Evolutionary conservation across 2,797 vertebrate species (phyloP).

Genomic region (Nyctalus aviator): DNA sequence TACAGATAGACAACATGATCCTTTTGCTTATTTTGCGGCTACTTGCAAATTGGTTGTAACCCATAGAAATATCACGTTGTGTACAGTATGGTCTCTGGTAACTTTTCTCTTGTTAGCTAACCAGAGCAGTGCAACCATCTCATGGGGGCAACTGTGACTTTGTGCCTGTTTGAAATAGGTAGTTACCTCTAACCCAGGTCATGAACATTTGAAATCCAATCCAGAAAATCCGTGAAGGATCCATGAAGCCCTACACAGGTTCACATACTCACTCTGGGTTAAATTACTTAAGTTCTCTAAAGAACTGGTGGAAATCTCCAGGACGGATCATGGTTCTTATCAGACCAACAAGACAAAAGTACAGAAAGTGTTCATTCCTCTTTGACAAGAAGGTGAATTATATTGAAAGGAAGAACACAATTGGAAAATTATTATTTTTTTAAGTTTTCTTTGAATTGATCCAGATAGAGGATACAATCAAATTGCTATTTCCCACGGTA

Average conservation of each 20-base stretch:
- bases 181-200: neutral
- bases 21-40: neutral
- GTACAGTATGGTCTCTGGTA: neutral
- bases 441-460: constrained; percentile 18
- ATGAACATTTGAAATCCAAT: neutral
- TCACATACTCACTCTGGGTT: neutral
- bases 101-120: neutral
- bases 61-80: neutral
- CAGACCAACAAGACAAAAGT: neutral
- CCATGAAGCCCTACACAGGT: neutral
- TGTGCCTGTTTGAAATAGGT: neutral
- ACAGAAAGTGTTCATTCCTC: neutral
- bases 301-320: neutral
- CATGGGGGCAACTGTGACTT: neutral
- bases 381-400: neutral
- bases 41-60: neutral
- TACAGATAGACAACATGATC: neutral
- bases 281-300: neutral
- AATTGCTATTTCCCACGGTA: constrained; percentile 5
- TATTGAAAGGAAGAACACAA: neutral
- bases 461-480: neutral
- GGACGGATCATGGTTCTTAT: neutral
- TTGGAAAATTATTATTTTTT: neutral
- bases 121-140: neutral
- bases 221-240: neutral